These are phyloP conservation scores for Pygoscelis antarcticus DNA, from an alignment of 2,113 vertebrate species.

Conservation along the genomic window DNA sequence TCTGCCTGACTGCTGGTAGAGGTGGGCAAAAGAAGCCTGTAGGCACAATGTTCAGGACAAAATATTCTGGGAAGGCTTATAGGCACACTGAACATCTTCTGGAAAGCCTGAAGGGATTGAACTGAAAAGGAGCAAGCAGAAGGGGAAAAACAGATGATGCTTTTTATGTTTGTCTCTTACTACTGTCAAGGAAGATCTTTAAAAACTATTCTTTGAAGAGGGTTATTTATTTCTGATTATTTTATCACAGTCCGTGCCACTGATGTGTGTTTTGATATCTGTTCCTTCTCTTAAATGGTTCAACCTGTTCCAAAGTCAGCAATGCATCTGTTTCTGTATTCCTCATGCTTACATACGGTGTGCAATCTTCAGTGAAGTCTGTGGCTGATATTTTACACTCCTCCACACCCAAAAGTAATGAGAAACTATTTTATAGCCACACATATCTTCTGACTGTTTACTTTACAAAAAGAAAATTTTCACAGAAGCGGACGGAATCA, in stretches of 20 bases:
- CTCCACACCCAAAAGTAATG: not conserved
- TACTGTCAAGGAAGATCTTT: not conserved
- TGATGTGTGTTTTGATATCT: not conserved
- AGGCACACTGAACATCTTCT: not conserved
- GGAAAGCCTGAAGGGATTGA: not conserved
- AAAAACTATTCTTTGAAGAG: not conserved
- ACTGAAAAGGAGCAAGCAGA: not conserved
- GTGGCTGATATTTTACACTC: not conserved
- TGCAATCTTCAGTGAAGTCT: not conserved
- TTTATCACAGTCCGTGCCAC: not conserved
- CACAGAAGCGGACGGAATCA: not conserved
- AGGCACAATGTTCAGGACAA: not conserved
- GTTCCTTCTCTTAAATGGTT: not conserved
- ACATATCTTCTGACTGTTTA: not conserved
- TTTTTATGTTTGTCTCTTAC: not conserved
- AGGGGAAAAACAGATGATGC: not conserved
- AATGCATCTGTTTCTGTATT: not conserved
- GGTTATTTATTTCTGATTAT: not conserved
- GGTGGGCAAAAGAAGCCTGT: not conserved
- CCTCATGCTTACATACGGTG: not conserved
- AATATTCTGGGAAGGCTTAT: not conserved
- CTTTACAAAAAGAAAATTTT: not conserved
- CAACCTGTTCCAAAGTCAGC: not conserved
- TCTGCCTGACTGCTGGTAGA: not conserved
- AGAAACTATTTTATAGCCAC: not conserved